Base-by-base conservation (phyloP, 2,113 vertebrate genomes). In the Malurus melanocephalus region DNA sequence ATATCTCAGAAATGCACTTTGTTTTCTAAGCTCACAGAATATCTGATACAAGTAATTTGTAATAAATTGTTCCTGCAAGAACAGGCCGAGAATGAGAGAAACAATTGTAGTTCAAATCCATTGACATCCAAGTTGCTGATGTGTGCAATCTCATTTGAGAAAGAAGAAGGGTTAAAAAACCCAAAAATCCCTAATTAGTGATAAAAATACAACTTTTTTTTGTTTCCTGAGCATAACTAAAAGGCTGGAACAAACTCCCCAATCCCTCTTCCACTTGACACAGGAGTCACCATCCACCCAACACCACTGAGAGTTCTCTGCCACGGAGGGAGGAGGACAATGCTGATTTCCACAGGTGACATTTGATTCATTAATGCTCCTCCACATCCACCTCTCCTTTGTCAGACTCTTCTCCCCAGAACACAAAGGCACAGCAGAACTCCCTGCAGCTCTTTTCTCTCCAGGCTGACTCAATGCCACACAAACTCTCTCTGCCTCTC, bases 391-490 rank as follows among this genome's bases (percentile, higher is more conserved):
- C 71, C n/a, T 82, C 57, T 35, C 75, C n/a, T 94, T 88, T 80
- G 75, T 49, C 60, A 83, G n/a, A 3, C 68, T 57, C 65, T 38
- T 17, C 38, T 53, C 40, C 72, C 55, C 10, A 1, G 10, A 11
- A 9, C 84, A 92, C 65, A 92, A 90, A 87, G 46, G 57, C 82
- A 30, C 1, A 4, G 77, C 80, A 91, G 12, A 89, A 45, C 87
- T 72, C 79, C 85, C 87, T 82, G 87, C 46, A 46, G 90, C 79
- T 77, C 89, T 76, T 80, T 94, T 91, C 80, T 94, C 80, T 81
- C 72, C 1, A 2, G 4, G 3, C 27, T 53, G 42, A 75, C 64
- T 89, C 91, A 51, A 7, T 77, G 73, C 55, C 88, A 57, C 11
- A 49, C 6, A 4, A 90, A 81, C 74, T 80, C 73, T 52, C 80